Percentiles rank a stretch among this genome's conserved stretches.
phyloP scores from a whole-genome alignment of 2,113 vertebrate genomes.

The Atractosteus spatula region DNA sequence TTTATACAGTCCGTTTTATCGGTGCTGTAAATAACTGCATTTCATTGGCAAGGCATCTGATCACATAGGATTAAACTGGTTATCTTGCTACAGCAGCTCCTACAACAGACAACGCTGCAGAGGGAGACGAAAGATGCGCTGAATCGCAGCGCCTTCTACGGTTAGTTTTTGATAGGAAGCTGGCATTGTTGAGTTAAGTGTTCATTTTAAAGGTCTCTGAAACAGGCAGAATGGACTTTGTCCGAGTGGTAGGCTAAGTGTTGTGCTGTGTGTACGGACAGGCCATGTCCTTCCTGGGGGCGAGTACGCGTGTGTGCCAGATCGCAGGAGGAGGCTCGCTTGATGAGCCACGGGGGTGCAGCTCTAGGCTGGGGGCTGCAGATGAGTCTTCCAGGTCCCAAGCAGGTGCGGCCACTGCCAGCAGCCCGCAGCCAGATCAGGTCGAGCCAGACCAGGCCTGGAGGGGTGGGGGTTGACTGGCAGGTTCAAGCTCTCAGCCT shows the following conservation, averaged over 20 bases:
- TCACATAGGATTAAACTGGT: too few relatives aligned
- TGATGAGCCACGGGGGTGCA: slow-evolving; percentile 30
- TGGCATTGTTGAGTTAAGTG: too few relatives aligned
- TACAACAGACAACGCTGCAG: too few relatives aligned
- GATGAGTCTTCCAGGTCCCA: slow-evolving; percentile 2
- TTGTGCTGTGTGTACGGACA: slow-evolving; percentile 17
- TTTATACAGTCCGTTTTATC: too few relatives aligned
- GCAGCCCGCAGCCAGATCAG: not conserved
- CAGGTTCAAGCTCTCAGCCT: not conserved
- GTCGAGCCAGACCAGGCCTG: not conserved
- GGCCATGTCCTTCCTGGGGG: not conserved
- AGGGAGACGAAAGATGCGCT: too few relatives aligned
- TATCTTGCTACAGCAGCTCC: too few relatives aligned
- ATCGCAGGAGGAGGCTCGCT: slow-evolving; percentile 10
- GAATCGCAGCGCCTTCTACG: too few relatives aligned
- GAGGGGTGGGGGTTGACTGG: not conserved
- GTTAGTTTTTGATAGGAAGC: too few relatives aligned
- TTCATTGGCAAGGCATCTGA: too few relatives aligned
- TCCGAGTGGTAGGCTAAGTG: slow-evolving; percentile 32
- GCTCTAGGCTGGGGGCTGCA: slow-evolving; percentile 10
- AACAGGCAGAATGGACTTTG: slow-evolving; percentile 1
- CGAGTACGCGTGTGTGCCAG: slow-evolving; percentile 17
- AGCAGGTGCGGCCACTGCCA: slow-evolving; percentile 18
- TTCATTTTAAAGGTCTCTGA: not conserved
- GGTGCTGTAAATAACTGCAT: too few relatives aligned